Evolutionary conservation across 2,797 vertebrate species (phyloP).

Genomic region (Acipenser transmontanus): DNA sequence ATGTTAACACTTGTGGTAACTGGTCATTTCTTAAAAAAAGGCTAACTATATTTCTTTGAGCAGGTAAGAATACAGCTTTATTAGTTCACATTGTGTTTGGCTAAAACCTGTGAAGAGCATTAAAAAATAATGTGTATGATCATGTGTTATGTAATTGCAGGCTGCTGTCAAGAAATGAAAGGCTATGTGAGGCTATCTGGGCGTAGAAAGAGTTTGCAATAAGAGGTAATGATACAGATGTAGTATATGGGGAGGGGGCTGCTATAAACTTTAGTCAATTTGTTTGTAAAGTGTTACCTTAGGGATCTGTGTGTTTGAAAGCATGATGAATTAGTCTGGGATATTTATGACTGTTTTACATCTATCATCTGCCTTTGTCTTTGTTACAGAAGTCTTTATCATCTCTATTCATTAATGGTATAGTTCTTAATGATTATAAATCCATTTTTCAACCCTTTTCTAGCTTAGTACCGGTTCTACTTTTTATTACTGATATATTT

Average conservation of each 20-base stretch:
- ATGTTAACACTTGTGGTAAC: too few relatives aligned
- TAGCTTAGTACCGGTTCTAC: too few relatives aligned
- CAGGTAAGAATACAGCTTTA: neutral
- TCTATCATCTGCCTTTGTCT: neutral
- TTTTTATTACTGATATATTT: too few relatives aligned
- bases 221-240: neutral
- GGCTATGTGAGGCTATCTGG: neutral
- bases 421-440: too few relatives aligned
- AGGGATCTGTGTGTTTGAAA: neutral
- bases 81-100: neutral
- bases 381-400: neutral
- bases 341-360: slow-evolving; percentile 11
- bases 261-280: slow-evolving; percentile 9
- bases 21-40: too few relatives aligned
- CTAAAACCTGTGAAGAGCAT: neutral
- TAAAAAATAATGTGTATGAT: neutral
- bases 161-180: neutral
- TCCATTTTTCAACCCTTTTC: too few relatives aligned
- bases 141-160: neutral
- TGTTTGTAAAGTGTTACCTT: slow-evolving; percentile 10
- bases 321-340: neutral
- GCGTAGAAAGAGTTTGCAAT: slow-evolving; percentile 3
- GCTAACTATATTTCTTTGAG: too few relatives aligned
- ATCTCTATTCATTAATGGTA: neutral
- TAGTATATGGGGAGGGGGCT: neutral